Conservation (phyloP, 2,113 vertebrate species). For the Leptosomus discolor region DNA sequence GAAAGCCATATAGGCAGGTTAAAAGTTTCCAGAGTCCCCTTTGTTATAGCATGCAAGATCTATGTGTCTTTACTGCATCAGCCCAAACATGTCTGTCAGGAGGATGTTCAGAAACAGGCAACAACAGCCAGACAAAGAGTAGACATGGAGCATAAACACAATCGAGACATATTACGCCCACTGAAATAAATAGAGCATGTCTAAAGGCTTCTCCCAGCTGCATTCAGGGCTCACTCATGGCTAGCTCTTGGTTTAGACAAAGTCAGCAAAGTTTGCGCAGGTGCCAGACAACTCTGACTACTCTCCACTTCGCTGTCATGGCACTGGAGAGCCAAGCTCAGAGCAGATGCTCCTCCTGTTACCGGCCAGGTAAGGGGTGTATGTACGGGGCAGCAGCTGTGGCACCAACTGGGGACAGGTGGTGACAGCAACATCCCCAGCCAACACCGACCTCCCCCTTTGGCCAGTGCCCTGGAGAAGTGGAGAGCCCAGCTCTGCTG, state of each 20-base stretch:
- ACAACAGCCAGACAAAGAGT: neutral
- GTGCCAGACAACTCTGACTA: neutral
- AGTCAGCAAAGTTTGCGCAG: neutral
- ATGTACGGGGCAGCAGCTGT: neutral
- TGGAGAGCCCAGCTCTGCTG: neutral
- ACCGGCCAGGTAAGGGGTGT: neutral
- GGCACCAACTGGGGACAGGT: neutral
- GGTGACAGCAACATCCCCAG: neutral
- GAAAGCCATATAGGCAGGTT: neutral
- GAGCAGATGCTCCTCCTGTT: fast-evolving
- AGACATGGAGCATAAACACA: neutral
- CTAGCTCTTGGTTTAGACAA: neutral
- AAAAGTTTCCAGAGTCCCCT: neutral
- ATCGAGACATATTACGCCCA: neutral
- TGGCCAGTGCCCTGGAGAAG: neutral
- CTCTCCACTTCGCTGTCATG: fast-evolving
- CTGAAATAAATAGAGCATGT: neutral
- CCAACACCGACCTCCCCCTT: neutral
- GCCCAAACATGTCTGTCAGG: neutral
- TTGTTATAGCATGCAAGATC: neutral
- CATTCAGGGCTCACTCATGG: fast-evolving
- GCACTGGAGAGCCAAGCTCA: neutral
- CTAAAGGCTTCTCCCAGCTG: slow-evolving; percentile 8
- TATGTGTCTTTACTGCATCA: neutral
- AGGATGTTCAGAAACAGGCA: neutral